A percentile compares a stretch with the other conserved stretches of the same genome.
Evolutionary conservation across 2,113 vertebrate genomes (phyloP).

Genomic region (Anarrhichthys ocellatus): DNA sequence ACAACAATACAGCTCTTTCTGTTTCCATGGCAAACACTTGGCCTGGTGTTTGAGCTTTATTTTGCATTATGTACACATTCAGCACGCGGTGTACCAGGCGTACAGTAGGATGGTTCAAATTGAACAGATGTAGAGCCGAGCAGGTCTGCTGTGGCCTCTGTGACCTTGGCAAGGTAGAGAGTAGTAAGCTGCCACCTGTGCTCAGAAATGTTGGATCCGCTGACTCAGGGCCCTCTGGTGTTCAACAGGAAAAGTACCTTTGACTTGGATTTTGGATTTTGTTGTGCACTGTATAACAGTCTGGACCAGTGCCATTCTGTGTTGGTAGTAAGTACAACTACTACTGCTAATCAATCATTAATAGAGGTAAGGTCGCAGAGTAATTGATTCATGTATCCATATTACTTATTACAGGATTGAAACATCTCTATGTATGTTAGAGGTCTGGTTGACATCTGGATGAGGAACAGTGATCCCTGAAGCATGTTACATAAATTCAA

Average conservation of each 20-base stretch:
- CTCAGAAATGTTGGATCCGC: slow-evolving; percentile 14
- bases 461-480: not conserved
- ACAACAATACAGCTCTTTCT: not conserved
- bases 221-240: slow-evolving; percentile 54
- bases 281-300: not conserved
- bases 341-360: not conserved
- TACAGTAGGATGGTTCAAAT: slow-evolving; percentile 5
- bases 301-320: not conserved
- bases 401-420: not conserved
- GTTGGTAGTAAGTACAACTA: not conserved
- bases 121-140: slow-evolving; percentile 34
- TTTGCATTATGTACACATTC: not conserved
- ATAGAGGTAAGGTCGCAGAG: not conserved
- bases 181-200: slow-evolving; percentile 21
- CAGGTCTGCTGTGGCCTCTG: slow-evolving; percentile 15
- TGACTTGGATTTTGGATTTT: not conserved
- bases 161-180: slow-evolving; percentile 36
- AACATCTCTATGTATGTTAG: not conserved
- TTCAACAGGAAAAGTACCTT: slow-evolving; percentile 15
- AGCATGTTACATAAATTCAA: not conserved
- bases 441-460: not conserved
- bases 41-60: not conserved
- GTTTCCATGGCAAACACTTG: not conserved
- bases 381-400: not conserved
- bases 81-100: not conserved